These are phyloP conservation scores for Thomomys bottae DNA, from an alignment of 2,113 vertebrate genomes.

Conservation along the genomic window DNA sequence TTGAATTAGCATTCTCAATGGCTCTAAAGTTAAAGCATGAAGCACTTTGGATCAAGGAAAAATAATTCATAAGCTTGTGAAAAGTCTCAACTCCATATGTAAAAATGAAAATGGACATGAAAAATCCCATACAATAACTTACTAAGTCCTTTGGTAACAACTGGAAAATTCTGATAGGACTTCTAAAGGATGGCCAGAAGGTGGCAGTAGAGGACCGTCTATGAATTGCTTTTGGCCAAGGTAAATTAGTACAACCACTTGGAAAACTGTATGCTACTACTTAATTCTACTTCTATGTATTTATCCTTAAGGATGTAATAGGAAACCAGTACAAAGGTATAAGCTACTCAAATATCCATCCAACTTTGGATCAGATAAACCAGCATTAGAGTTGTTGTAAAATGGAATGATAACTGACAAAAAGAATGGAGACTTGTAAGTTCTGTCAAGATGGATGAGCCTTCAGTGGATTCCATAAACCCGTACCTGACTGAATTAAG, in stretches of 20 bases:
- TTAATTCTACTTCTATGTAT: not conserved
- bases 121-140: not conserved
- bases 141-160: not conserved
- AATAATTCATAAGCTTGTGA: not conserved
- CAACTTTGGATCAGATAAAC: not conserved
- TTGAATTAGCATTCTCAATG: no score
- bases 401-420: not conserved
- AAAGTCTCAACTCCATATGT: not conserved
- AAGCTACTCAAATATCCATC: not conserved
- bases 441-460: not conserved
- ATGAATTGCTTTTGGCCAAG: not conserved
- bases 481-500: not conserved
- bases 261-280: not conserved
- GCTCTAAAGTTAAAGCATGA: no score
- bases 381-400: not conserved
- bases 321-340: not conserved
- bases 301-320: not conserved
- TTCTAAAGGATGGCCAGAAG: slow-evolving; percentile 15
- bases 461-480: not conserved
- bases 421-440: not conserved
- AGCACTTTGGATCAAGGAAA: not conserved
- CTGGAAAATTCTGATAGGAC: not conserved
- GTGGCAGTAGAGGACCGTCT: slow-evolving; percentile 17
- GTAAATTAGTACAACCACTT: not conserved
- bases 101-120: not conserved